Conservation (phyloP, 2,888 invertebrate species). For the Bellardia pandia region DNA sequence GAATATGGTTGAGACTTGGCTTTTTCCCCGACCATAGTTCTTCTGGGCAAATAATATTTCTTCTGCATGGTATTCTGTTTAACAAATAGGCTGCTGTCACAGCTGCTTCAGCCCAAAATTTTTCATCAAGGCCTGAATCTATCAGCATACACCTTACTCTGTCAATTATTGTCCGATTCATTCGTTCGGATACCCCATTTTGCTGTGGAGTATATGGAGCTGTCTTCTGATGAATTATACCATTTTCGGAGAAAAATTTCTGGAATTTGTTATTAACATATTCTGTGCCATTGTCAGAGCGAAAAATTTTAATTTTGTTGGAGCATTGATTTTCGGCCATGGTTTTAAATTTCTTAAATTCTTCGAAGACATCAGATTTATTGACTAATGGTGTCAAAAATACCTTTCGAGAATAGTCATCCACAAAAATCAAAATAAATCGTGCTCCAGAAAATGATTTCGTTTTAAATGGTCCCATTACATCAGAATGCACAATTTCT, state of each 20-base stretch:
- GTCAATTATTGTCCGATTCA: slow-evolving; percentile 74
- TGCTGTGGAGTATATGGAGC: slow-evolving; percentile 57
- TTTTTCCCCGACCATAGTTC: slow-evolving; percentile 67
- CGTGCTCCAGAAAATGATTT: slow-evolving; percentile 77
- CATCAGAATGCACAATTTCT: slow-evolving; percentile 79
- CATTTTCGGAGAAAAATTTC: slow-evolving; percentile 18
- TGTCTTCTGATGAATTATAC: slow-evolving; percentile 36
- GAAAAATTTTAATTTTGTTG: slow-evolving; percentile 65
- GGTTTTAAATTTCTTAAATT: slow-evolving; percentile 72
- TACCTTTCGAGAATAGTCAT: slow-evolving; percentile 76
- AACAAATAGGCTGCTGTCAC: slow-evolving; percentile 68
- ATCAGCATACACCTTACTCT: slow-evolving; percentile 73
- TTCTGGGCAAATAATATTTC: slow-evolving; percentile 61
- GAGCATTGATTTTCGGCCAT: slow-evolving; percentile 69
- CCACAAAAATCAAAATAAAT: slow-evolving; percentile 81
- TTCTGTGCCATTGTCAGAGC: slow-evolving; percentile 72
- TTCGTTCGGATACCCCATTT: slow-evolving; percentile 62
- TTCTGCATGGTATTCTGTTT: slow-evolving; percentile 70
- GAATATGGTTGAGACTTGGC: slow-evolving; percentile 65
- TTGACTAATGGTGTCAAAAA: slow-evolving; percentile 66
- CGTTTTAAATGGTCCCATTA: slow-evolving; percentile 80
- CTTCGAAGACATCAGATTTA: slow-evolving; percentile 59
- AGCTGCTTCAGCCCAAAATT: slow-evolving; percentile 71
- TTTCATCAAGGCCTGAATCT: slow-evolving; percentile 66
- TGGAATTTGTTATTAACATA: slow-evolving; percentile 35